phyloP scores from a whole-genome alignment of 2,888 invertebrate genomes.

The Anthrax anthrax region DNA sequence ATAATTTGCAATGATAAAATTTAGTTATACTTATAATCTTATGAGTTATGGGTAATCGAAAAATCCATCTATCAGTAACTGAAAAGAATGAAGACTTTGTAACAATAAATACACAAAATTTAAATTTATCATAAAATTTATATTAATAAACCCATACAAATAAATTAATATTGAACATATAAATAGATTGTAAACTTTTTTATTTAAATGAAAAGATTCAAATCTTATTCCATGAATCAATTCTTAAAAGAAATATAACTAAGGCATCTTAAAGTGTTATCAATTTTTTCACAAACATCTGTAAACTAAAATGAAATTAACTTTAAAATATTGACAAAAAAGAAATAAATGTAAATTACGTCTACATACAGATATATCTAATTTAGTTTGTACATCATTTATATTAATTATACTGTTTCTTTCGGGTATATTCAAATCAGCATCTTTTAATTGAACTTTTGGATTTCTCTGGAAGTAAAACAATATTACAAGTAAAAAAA shows the following conservation, averaged over 20 bases:
- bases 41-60: constrained; percentile 3
- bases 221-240: not conserved
- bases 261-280: constrained; percentile 1
- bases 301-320: constrained; percentile 1
- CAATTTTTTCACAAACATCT: not conserved
- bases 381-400: too few species aligned
- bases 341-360: not conserved
- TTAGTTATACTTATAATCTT: not conserved
- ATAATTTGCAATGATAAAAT: not conserved
- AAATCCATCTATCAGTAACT: constrained; percentile 6
- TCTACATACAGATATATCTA: not conserved
- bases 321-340: not conserved
- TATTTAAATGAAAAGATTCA: not conserved
- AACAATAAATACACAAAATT: constrained; percentile 14
- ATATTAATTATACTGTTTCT: too few species aligned
- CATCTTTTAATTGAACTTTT: too few species aligned
- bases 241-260: too few species aligned
- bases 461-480: not conserved
- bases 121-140: too few species aligned
- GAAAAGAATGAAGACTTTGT: constrained; percentile 11
- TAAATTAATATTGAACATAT: too few species aligned
- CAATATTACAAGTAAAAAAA: too few species aligned
- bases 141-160: too few species aligned
- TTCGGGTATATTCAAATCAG: too few species aligned
- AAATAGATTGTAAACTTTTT: too few species aligned